These are phyloP conservation scores for Clupea harengus DNA, from an alignment of 2,113 vertebrate species.

Conservation along the genomic window DNA sequence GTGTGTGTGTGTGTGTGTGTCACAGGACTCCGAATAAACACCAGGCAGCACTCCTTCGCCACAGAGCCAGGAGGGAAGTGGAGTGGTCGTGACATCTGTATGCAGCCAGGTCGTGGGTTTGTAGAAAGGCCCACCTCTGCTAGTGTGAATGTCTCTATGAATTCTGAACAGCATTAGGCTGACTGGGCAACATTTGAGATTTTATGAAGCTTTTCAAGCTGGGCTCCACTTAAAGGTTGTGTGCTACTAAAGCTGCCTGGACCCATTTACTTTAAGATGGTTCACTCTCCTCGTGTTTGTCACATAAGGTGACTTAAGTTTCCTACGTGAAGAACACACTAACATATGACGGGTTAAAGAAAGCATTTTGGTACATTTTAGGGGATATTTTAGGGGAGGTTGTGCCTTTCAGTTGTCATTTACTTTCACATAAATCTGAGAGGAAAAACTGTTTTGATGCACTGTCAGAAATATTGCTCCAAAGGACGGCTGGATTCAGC, in stretches of 20 bases:
- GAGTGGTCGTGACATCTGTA: constrained; percentile 7
- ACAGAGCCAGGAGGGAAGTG: neutral
- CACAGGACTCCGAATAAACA: constrained; percentile 38
- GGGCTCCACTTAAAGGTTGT: neutral
- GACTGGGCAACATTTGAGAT: constrained; percentile 11
- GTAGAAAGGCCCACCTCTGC: neutral
- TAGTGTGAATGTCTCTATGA: constrained; percentile 8
- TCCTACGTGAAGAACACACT: neutral
- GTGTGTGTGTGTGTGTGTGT: constrained; percentile 26
- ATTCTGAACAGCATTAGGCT: constrained; percentile 4
- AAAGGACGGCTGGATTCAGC: neutral
- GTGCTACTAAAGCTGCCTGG: neutral
- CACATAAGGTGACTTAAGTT: neutral
- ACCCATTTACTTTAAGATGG: neutral
- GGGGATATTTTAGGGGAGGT: neutral
- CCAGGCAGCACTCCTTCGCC: neutral
- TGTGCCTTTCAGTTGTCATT: neutral
- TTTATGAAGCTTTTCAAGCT: neutral
- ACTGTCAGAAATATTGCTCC: neutral
- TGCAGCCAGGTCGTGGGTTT: constrained; percentile 1
- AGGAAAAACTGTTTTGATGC: neutral
- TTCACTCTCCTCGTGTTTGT: neutral
- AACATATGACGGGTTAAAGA: neutral
- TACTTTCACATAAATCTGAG: neutral
- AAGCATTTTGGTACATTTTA: neutral